These are phyloP conservation scores for Alectura lathami DNA, from an alignment of 2,113 vertebrate species.

Conservation along the genomic window DNA sequence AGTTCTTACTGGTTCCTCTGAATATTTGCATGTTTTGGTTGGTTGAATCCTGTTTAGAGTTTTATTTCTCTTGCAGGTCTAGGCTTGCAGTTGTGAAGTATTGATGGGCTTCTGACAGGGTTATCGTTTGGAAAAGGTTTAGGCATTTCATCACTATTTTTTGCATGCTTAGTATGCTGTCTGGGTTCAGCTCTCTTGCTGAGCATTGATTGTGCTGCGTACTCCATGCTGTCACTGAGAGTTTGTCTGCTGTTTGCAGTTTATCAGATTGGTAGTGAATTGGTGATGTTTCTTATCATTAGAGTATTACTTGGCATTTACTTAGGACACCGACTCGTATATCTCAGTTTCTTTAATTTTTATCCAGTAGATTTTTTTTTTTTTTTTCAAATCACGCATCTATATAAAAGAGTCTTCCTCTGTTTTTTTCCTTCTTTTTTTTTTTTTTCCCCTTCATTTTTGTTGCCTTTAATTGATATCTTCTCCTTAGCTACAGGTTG, in stretches of 20 bases:
- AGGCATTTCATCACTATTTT: slow-evolving; percentile 52
- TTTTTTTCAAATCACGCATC: background rate
- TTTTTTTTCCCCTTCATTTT: background rate
- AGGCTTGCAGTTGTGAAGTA: slow-evolving; percentile 66
- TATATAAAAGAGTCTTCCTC: background rate
- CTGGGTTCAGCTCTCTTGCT: slow-evolving; percentile 28
- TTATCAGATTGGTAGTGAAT: no score
- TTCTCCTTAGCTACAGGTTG: background rate
- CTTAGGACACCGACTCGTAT: no score
- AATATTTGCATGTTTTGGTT: background rate
- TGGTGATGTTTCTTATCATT: no score
- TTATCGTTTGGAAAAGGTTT: slow-evolving; percentile 52
- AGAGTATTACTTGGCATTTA: no score
- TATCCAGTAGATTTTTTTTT: background rate
- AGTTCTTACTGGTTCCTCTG: background rate
- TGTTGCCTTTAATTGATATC: background rate
- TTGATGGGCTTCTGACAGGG: slow-evolving; percentile 69
- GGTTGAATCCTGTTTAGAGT: slow-evolving; percentile 26
- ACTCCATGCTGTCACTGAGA: no score
- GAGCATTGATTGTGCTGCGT: no score
- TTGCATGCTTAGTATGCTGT: slow-evolving; percentile 26
- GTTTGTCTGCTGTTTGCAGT: no score
- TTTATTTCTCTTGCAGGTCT: slow-evolving; percentile 67
- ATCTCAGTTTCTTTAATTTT: no score
- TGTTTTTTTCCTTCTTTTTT: background rate